A percentile compares a stretch with the other conserved stretches of the same genome.
Evolutionary conservation across 1,140 invertebrate genomes (phyloP).

Genomic region (Drosophila serrata): DNA sequence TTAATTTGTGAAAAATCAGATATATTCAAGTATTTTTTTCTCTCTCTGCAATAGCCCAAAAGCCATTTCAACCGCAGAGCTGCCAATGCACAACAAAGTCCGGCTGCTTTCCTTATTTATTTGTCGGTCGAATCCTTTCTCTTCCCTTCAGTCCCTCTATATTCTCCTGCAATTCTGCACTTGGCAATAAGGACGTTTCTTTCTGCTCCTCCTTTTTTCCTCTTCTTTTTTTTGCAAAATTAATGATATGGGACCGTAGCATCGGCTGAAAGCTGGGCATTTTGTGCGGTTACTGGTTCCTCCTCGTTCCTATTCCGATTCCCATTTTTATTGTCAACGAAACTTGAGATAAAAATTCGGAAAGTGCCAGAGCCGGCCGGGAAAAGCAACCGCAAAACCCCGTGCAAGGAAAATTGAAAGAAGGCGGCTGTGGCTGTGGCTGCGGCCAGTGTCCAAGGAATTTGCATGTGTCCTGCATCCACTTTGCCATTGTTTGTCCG

Average conservation of each 20-base stretch:
- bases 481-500: conserved; percentile 45
- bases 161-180: conserved; percentile 50
- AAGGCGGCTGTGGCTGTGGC: conserved; percentile 36
- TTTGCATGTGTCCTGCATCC: conserved; percentile 67
- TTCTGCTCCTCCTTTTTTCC: conserved; percentile 12
- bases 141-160: not conserved
- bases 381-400: conserved; percentile 56
- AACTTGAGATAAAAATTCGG: conserved; percentile 64
- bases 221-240: conserved; percentile 65
- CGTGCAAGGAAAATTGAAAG: conserved; percentile 79
- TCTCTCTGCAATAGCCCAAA: conserved; percentile 1
- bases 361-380: conserved; percentile 29
- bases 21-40: not conserved
- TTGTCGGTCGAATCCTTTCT: conserved; percentile 50
- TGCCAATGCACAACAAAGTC: conserved; percentile 75
- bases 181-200: conserved; percentile 68
- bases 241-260: conserved; percentile 66
- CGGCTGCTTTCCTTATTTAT: conserved; percentile 70
- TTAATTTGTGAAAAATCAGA: not conserved
- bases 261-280: conserved; percentile 11
- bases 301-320: conserved; percentile 56
- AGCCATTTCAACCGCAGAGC: conserved; percentile 51
- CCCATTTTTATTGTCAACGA: conserved; percentile 78
- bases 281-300: conserved; percentile 42
- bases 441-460: conserved; percentile 48